Evolutionary conservation across 1,140 invertebrate species (phyloP).

Genomic region (Aphelenchoides avenae): DNA sequence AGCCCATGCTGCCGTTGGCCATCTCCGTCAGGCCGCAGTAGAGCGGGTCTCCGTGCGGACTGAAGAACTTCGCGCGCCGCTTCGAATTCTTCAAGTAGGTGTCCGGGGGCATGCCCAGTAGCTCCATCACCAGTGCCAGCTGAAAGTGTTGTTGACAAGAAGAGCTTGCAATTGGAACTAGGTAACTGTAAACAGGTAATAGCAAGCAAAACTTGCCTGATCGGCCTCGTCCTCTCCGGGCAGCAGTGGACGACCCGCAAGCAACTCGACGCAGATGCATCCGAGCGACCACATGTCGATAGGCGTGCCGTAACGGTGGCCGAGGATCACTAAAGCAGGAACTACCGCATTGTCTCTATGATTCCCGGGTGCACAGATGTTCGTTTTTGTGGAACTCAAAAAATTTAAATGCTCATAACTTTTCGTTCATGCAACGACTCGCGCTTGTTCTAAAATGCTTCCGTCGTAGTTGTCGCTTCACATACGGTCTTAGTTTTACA

Average conservation of each 20-base stretch:
- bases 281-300: constrained; percentile 99
- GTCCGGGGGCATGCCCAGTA: constrained; percentile 93
- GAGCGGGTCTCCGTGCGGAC: constrained; percentile 82
- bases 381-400: too few relatives aligned
- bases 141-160: not conserved
- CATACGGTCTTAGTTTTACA: not conserved
- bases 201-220: constrained; percentile 69
- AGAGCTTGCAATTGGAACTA: not conserved
- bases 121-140: constrained; percentile 74
- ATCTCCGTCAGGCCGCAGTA: constrained; percentile 83
- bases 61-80: constrained; percentile 83
- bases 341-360: too few relatives aligned
- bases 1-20: constrained; percentile 76
- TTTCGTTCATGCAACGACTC: too few relatives aligned
- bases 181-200: not conserved
- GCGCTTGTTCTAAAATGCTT: not conserved
- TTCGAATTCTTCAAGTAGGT: constrained; percentile 82
- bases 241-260: constrained; percentile 88
- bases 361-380: too few relatives aligned
- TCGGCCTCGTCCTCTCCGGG: constrained; percentile 97
- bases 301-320: constrained; percentile 93
- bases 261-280: constrained; percentile 89
- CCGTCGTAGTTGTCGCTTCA: not conserved
- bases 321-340: constrained; percentile 79
- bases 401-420: not conserved